phyloP scores from a whole-genome alignment of 2,888 invertebrate genomes.

The Diaperis boleti region DNA sequence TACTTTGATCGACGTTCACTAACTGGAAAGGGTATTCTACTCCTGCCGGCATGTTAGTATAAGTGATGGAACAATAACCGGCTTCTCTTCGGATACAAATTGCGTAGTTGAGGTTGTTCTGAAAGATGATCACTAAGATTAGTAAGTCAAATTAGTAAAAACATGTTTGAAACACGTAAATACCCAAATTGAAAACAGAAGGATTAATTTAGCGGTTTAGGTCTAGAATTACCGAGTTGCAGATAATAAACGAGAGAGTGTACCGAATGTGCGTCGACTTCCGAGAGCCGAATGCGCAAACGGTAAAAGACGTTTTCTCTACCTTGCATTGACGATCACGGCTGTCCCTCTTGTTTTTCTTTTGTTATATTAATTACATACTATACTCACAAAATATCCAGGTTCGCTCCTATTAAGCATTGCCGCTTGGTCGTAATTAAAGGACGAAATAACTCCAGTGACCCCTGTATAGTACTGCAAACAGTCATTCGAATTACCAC shows the following conservation, averaged over 20 bases:
- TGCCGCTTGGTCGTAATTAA: constrained; percentile 76
- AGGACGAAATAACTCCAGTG: constrained; percentile 75
- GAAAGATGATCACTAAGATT: constrained; percentile 55
- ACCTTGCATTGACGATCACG: no score
- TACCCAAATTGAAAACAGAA: no score
- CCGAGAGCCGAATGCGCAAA: no score
- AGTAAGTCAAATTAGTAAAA: neutral
- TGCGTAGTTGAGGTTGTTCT: constrained; percentile 85
- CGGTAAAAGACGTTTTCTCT: no score
- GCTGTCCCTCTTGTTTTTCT: no score
- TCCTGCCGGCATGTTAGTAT: constrained; percentile 69
- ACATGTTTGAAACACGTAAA: no score
- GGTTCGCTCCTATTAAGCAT: constrained; percentile 70
- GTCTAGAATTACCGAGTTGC: neutral
- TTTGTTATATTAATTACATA: no score
- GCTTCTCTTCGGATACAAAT: constrained; percentile 76
- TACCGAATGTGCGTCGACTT: no score
- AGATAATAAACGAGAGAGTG: no score
- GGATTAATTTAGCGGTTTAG: neutral
- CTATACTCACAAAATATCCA: constrained; percentile 74
- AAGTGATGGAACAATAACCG: constrained; percentile 77
- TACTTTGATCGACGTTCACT: constrained; percentile 76
- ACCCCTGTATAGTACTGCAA: constrained; percentile 75
- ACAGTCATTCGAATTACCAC: constrained; percentile 67
- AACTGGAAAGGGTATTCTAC: constrained; percentile 75